Conservation (phyloP, 1,140 invertebrate species). For the Heliconius hermathena region DNA sequence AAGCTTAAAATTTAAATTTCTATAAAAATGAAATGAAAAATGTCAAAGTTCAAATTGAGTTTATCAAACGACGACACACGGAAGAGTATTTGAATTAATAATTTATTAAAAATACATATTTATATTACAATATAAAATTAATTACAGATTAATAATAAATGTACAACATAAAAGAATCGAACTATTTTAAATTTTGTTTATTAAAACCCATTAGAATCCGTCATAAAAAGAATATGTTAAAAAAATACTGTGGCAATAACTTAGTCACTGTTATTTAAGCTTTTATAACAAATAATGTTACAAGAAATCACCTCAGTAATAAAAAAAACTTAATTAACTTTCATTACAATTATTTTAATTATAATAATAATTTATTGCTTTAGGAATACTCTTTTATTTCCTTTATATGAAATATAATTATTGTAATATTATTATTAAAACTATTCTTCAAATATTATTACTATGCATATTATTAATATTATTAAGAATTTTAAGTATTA, state of each 20-base stretch:
- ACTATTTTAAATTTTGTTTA: neutral
- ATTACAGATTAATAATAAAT: neutral
- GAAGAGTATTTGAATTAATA: constrained; percentile 1
- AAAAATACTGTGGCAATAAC: neutral
- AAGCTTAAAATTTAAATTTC: neutral
- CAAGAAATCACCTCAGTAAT: neutral
- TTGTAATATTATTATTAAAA: no score
- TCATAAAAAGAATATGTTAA: neutral
- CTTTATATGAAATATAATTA: neutral
- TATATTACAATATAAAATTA: neutral
- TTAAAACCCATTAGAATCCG: neutral
- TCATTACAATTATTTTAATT: neutral
- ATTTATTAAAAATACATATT: neutral
- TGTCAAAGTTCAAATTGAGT: neutral
- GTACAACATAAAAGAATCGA: neutral
- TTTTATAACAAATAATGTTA: neutral
- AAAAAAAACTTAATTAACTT: neutral
- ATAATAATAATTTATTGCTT: neutral
- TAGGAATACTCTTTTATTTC: neutral
- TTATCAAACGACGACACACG: neutral
- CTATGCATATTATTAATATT: neutral
- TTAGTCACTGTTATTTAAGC: neutral
- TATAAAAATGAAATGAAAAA: neutral
- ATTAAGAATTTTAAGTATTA: neutral
- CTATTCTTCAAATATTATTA: no score